Evolutionary conservation across 2,888 invertebrate species (phyloP).

Genomic region (Barypeithes pellucidus): DNA sequence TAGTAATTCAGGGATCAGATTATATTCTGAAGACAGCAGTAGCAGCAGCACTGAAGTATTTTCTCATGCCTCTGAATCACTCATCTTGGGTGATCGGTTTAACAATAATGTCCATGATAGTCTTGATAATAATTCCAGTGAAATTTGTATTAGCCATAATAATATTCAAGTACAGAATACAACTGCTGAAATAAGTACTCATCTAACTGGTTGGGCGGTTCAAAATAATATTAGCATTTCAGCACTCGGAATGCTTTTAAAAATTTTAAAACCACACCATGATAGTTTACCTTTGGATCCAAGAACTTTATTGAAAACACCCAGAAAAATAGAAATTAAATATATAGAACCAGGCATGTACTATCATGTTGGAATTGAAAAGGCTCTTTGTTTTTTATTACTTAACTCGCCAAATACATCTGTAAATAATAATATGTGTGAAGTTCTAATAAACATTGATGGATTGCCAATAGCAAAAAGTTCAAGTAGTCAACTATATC

Average conservation of each 20-base stretch:
- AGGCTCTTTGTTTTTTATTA: constrained; percentile 5
- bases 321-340: constrained; percentile 34
- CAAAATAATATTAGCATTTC: not conserved
- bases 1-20: too few relatives aligned
- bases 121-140: too few relatives aligned
- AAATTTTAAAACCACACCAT: constrained; percentile 26
- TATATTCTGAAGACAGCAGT: too few relatives aligned
- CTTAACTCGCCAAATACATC: not conserved
- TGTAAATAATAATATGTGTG: constrained; percentile 10
- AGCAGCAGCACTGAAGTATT: too few relatives aligned
- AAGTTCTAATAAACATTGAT: constrained; percentile 39
- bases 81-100: too few relatives aligned
- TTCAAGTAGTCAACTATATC: constrained; percentile 54
- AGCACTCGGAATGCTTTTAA: constrained; percentile 14
- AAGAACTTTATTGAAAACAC: constrained; percentile 41
- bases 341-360: constrained; percentile 19
- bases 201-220: not conserved
- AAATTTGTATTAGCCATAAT: too few relatives aligned
- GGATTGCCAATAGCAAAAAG: constrained; percentile 54
- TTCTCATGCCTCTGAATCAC: too few relatives aligned
- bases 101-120: too few relatives aligned
- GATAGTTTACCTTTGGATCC: constrained; percentile 40
- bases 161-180: too few relatives aligned
- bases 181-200: too few relatives aligned
- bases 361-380: constrained; percentile 11